Evolutionary conservation across 1,140 invertebrate genomes (phyloP).

Genomic region (Bombus confusus): DNA sequence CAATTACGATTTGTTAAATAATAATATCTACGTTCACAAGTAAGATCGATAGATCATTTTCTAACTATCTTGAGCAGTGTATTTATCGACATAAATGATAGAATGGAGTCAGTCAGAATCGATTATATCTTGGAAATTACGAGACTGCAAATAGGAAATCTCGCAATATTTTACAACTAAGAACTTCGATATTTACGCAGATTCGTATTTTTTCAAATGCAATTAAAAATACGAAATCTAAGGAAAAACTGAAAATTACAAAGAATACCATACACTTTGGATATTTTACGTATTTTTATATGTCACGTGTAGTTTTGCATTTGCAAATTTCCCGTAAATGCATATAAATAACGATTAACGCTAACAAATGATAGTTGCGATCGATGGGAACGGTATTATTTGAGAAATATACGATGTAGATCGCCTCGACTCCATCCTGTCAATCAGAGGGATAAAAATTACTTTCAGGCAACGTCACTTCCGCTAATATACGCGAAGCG

Average conservation of each 20-base stretch:
- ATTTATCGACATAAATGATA: background rate
- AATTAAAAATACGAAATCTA: background rate
- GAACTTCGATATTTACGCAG: too few species aligned
- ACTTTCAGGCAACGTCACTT: conserved; percentile 27
- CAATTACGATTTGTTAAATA: background rate
- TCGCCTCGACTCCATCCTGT: background rate
- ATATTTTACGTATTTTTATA: background rate
- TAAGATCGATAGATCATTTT: background rate
- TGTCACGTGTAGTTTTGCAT: too few species aligned
- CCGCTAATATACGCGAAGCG: conserved; percentile 28
- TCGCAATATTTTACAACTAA: too few species aligned
- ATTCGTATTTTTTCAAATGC: background rate
- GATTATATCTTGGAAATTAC: background rate
- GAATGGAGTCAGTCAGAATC: background rate
- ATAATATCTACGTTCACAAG: background rate
- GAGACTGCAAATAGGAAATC: background rate
- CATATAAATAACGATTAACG: background rate
- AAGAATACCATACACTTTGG: background rate
- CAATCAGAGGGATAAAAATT: conserved; percentile 11
- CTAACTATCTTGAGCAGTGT: background rate
- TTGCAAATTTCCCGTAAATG: too few species aligned
- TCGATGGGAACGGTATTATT: background rate
- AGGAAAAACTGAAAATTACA: background rate
- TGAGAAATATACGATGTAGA: background rate
- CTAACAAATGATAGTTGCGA: background rate